Base-by-base conservation (phyloP, 2,888 invertebrate species). In the Patella caerulea region DNA sequence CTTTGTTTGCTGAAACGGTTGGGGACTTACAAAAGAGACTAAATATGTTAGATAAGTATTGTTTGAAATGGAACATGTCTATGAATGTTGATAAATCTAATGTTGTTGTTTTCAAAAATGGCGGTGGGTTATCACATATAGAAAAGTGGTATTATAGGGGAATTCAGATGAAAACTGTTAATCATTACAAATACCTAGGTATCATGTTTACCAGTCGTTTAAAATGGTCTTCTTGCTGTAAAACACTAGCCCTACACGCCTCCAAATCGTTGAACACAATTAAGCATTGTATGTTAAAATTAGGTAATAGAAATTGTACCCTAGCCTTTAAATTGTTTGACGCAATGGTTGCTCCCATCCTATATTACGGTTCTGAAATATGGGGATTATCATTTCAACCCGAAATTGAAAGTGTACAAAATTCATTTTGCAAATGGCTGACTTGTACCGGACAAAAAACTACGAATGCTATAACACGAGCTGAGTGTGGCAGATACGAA, bases 11-110 rank as follows among this genome's bases (percentile, higher is more conserved):
- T 69, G 81, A 80, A 34, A 78, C 78, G 7, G 73, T 79, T 9
- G 29, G 73, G 59, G 81, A 81, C 15, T 54, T 79, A 69, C 82
- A 82, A 53, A 69, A 70, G 29, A 73, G 71, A 17, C 73, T 79
- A 17, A 78, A 81, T 71, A 45, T 72, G 59, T 65, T 82, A 56
- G 54, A 72, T 45, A 70, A n/a, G n/a, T 79, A 70, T 72, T 79
- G 80, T 77, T 70, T 55, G 5, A 76, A 79, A 65, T 55, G 73
- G 65, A 75, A 73, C 55, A 52, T 77, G 71, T 24, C 72, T 15
- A 77, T 79, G 24, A 82, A 78, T 72, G 59, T 74, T 29, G n/a
- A 72, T 12, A 80, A 82, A 77, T 78, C 77, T 24, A 80, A 80
- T 56, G 59, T 76, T 17, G 59, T 79, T 1, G 73, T 78, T 9